phyloP scores from a whole-genome alignment of 2,113 vertebrate species.

The Junco hyemalis region DNA sequence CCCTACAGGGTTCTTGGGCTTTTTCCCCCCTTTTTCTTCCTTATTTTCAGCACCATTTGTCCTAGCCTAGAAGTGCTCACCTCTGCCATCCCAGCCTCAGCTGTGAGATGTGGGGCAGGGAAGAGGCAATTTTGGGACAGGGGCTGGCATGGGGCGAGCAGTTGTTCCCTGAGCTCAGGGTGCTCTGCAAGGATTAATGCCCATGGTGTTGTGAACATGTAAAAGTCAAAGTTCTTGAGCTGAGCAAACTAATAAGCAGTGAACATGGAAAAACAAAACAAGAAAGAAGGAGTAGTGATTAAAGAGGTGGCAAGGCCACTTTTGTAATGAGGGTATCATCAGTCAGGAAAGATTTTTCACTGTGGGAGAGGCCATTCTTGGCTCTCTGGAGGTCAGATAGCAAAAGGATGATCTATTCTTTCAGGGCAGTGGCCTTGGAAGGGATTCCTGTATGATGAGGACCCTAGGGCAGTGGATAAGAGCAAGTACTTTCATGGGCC shows the following conservation, averaged over 20 bases:
- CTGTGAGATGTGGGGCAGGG: rapidly evolving
- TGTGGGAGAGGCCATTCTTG: neutral
- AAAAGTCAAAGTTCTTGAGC: neutral
- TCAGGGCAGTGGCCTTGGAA: neutral
- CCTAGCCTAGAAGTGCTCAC: neutral
- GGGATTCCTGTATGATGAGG: neutral
- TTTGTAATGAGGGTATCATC: neutral
- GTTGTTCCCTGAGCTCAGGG: neutral
- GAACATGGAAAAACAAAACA: neutral
- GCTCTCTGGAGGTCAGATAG: neutral
- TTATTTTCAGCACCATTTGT: neutral
- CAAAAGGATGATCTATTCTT: neutral
- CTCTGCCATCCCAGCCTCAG: neutral
- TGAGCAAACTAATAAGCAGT: neutral
- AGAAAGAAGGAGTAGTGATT: neutral
- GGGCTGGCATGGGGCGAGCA: rapidly evolving
- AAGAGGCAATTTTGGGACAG: neutral
- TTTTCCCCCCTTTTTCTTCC: neutral
- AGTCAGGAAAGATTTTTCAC: neutral
- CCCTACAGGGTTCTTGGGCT: neutral
- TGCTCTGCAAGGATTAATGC: rapidly evolving
- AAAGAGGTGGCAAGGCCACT: neutral
- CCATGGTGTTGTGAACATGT: neutral
- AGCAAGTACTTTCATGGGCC: neutral
- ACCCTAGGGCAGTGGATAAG: neutral